These are phyloP conservation scores for Saxicola maurus DNA, from an alignment of 2,797 vertebrate genomes.

Conservation along the genomic window DNA sequence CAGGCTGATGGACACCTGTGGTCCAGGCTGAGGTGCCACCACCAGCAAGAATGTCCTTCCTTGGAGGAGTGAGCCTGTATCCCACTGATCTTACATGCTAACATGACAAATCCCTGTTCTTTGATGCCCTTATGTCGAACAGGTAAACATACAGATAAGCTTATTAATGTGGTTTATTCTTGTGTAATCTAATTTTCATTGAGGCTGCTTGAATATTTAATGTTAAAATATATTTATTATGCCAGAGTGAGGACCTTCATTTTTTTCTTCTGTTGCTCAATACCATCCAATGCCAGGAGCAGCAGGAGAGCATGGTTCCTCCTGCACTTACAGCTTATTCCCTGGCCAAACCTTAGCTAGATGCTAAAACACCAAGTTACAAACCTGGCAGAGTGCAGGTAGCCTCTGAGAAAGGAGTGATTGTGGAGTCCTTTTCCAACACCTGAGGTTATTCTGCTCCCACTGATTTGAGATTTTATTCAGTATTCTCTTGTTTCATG, in stretches of 20 bases:
- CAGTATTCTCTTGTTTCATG: not conserved
- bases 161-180: not conserved
- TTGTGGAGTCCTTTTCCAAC: not conserved
- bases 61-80: not conserved
- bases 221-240: not conserved
- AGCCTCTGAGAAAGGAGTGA: not conserved
- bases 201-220: not conserved
- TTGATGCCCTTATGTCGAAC: accelerated
- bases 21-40: not conserved
- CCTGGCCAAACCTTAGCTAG: not conserved
- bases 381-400: not conserved
- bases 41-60: not conserved
- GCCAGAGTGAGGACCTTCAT: accelerated
- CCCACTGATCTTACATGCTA: not conserved
- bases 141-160: not conserved
- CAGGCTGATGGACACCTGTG: not conserved
- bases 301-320: accelerated
- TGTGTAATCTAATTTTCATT: not conserved
- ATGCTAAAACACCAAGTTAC: not conserved
- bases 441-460: not conserved
- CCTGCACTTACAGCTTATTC: not conserved
- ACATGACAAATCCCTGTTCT: not conserved
- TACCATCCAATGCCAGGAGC: accelerated
- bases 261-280: not conserved
- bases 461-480: not conserved